Conservation (phyloP, 2,113 vertebrate species). For the Corythornis madagascariensis region DNA sequence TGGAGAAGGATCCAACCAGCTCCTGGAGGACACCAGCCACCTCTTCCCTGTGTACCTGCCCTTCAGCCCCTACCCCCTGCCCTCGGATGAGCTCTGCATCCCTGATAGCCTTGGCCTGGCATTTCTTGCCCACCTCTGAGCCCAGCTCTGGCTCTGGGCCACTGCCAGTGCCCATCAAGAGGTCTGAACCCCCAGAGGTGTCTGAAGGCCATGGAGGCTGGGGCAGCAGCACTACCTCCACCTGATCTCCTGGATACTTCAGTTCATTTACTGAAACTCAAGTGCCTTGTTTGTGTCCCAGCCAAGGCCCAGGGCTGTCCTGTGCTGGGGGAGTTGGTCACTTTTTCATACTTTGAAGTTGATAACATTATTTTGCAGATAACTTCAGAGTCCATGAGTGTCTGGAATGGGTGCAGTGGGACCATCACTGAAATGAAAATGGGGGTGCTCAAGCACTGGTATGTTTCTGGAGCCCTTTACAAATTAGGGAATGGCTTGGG, state of each 20-base stretch:
- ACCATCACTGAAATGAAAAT: background rate
- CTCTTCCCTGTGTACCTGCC: constrained; percentile 80
- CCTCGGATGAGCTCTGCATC: constrained; percentile 66
- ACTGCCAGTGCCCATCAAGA: rapidly evolving
- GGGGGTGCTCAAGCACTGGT: too few relatives aligned
- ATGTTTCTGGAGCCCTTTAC: too few relatives aligned
- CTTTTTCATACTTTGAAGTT: background rate
- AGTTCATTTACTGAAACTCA: background rate
- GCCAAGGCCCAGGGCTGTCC: background rate
- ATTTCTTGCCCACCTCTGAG: constrained; percentile 52
- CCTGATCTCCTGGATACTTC: background rate
- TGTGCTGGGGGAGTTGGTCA: background rate
- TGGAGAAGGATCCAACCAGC: constrained; percentile 42
- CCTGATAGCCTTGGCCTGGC: constrained; percentile 73
- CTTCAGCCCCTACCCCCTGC: constrained; percentile 4
- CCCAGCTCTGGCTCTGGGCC: background rate
- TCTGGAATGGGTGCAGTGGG: too few relatives aligned
- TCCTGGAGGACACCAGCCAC: constrained; percentile 74
- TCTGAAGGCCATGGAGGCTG: rapidly evolving
- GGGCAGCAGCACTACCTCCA: background rate
- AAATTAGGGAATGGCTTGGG: background rate
- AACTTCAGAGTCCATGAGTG: background rate
- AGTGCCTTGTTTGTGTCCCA: background rate
- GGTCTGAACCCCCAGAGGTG: background rate
- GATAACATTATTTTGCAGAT: background rate